Percentiles rank a stretch among this genome's conserved stretches.
These are phyloP conservation scores for Ascaphus truei DNA, from an alignment of 2,113 vertebrate species.

Conservation along the genomic window DNA sequence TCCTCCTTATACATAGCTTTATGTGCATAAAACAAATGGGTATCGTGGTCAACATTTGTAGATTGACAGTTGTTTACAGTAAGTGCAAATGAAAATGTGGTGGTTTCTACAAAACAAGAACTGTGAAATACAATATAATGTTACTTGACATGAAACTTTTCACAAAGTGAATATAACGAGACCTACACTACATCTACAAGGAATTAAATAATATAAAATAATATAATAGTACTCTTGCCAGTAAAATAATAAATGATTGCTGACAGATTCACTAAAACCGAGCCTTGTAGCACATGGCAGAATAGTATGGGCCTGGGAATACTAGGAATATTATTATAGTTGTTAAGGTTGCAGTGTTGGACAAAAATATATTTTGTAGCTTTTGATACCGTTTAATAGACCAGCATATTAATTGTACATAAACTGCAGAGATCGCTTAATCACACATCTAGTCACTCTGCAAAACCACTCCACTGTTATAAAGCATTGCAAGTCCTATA, in stretches of 20 bases:
- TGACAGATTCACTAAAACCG: constrained; percentile 5
- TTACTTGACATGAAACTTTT: constrained; percentile 10
- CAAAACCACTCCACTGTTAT: no score
- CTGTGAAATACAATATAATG: constrained; percentile 22
- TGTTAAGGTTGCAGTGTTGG: no score
- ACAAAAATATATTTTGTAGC: no score
- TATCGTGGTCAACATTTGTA: neutral
- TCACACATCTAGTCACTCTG: no score
- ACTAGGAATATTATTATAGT: neutral
- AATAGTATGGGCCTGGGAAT: neutral
- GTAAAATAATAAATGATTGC: constrained; percentile 25
- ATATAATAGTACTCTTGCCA: neutral
- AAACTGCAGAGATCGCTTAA: no score
- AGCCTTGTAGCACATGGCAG: neutral
- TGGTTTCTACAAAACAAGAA: neutral
- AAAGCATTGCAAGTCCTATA: no score
- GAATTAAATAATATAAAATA: constrained; percentile 17
- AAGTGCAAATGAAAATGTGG: constrained; percentile 20
- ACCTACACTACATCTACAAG: neutral
- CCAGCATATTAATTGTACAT: no score
- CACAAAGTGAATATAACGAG: constrained; percentile 19
- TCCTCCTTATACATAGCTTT: neutral
- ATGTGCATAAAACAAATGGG: neutral
- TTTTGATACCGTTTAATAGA: no score
- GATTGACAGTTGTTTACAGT: constrained; percentile 31